phyloP scores from a whole-genome alignment of 2,797 vertebrate species.

The Paramormyrops hopkinsi region DNA sequence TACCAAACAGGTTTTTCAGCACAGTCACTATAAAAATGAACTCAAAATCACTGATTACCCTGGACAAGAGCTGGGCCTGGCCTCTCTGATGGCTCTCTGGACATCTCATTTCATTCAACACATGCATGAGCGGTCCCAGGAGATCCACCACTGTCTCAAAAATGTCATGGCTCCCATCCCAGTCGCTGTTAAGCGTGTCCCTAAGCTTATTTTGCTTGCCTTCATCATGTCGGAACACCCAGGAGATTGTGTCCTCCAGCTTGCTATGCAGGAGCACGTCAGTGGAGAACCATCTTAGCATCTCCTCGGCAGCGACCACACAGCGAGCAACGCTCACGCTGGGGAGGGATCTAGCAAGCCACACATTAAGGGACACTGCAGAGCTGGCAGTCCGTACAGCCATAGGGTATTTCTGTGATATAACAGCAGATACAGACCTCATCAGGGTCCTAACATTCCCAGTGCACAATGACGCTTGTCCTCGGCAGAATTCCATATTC shows the following conservation, averaged over 20 bases:
- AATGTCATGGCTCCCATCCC: conserved; percentile 65
- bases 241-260: conserved; percentile 59
- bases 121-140: conserved; percentile 54
- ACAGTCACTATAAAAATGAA: conserved; percentile 63
- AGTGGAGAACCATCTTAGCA: conserved; percentile 62
- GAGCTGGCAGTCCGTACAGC: conserved; percentile 58
- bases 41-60: conserved; percentile 58
- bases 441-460: conserved; percentile 56
- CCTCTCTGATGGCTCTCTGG: conserved; percentile 44
- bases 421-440: conserved; percentile 52
- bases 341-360: conserved; percentile 60
- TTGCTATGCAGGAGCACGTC: conserved; percentile 53
- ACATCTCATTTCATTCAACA: conserved; percentile 51
- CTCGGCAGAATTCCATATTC: conserved; percentile 67
- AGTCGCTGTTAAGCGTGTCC: conserved; percentile 58
- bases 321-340: conserved; percentile 43
- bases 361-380: conserved; percentile 58
- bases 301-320: conserved; percentile 47
- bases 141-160: conserved; percentile 60
- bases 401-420: conserved; percentile 61
- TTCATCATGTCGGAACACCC: conserved; percentile 55
- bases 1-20: conserved; percentile 55
- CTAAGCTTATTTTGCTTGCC: conserved; percentile 58
- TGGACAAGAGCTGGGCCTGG: conserved; percentile 52
- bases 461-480: conserved; percentile 57